Conservation (phyloP, 2,113 vertebrate genomes). For the Nyctereutes procyonoides region DNA sequence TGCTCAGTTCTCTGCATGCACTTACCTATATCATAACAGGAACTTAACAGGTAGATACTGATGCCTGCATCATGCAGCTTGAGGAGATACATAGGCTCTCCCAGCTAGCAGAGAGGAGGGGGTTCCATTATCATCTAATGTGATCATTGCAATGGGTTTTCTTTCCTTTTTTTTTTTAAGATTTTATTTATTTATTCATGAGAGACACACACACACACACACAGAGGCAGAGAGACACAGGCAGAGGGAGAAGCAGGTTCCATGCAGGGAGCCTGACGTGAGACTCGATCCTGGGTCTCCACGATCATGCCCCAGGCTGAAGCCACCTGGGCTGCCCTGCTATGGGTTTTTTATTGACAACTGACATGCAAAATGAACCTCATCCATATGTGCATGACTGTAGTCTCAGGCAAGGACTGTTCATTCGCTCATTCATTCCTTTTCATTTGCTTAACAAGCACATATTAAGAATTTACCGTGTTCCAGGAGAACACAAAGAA, state of each 20-base stretch:
- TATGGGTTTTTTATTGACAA: background rate
- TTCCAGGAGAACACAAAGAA: background rate
- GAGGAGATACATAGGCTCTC: background rate
- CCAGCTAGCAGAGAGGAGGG: background rate
- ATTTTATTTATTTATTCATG: too few relatives aligned
- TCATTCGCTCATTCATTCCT: background rate
- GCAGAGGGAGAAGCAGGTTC: too few relatives aligned
- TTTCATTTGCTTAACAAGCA: background rate
- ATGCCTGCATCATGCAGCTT: background rate
- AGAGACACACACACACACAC: too few relatives aligned
- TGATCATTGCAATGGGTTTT: background rate
- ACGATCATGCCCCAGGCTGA: too few relatives aligned
- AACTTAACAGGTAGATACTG: background rate
- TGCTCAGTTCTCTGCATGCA: background rate
- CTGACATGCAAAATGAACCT: background rate
- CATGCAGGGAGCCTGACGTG: too few relatives aligned
- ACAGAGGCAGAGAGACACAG: too few relatives aligned
- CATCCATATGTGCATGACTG: accelerated
- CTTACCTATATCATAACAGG: background rate
- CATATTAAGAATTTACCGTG: background rate
- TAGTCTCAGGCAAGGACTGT: background rate
- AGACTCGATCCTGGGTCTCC: too few relatives aligned
- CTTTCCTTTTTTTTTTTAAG: too few relatives aligned
- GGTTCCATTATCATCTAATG: background rate
- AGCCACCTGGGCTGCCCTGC: background rate